A percentile compares a stretch with the other conserved stretches of the same genome.
Evolutionary conservation across 2,888 invertebrate genomes (phyloP).

Genomic region (Dendrolimus pini): DNA sequence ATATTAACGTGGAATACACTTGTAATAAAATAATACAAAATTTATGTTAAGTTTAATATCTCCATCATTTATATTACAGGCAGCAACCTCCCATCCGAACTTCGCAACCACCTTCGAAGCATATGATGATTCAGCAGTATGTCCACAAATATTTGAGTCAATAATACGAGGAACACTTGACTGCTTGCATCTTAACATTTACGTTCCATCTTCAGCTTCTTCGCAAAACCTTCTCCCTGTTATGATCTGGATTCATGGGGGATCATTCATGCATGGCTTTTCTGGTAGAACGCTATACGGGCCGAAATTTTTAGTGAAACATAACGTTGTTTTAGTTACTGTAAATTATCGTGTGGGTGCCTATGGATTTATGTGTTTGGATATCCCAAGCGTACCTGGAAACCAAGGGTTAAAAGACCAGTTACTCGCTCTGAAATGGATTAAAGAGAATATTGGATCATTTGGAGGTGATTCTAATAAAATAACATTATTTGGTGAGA

Average conservation of each 20-base stretch:
- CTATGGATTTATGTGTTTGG: constrained; percentile 50
- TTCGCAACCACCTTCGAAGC: constrained; percentile 36
- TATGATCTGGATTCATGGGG: constrained; percentile 42
- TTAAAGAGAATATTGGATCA: constrained; percentile 37
- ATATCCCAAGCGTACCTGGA: constrained; percentile 35
- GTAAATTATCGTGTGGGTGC: constrained; percentile 42
- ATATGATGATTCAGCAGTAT: constrained; percentile 30
- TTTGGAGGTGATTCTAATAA: constrained; percentile 43
- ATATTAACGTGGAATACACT: no score
- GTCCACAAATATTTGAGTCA: constrained; percentile 36
- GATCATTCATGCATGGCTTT: constrained; percentile 27
- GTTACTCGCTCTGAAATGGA: constrained; percentile 38
- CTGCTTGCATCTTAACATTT: constrained; percentile 40
- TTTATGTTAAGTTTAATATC: no score
- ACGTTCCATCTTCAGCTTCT: constrained; percentile 30
- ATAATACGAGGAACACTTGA: constrained; percentile 28
- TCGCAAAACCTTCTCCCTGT: constrained; percentile 33
- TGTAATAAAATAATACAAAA: no score
- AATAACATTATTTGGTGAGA: constrained; percentile 40
- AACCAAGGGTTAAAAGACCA: constrained; percentile 54
- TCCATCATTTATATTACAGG: constrained; percentile 20
- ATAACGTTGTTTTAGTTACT: constrained; percentile 40
- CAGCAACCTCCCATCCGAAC: constrained; percentile 22
- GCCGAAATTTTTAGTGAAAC: constrained; percentile 35
- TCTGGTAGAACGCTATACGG: constrained; percentile 23